Percentiles rank a stretch among this genome's conserved stretches.
These are phyloP conservation scores for Chelonoidis abingdonii DNA, from an alignment of 2,113 vertebrate species.

Conservation along the genomic window DNA sequence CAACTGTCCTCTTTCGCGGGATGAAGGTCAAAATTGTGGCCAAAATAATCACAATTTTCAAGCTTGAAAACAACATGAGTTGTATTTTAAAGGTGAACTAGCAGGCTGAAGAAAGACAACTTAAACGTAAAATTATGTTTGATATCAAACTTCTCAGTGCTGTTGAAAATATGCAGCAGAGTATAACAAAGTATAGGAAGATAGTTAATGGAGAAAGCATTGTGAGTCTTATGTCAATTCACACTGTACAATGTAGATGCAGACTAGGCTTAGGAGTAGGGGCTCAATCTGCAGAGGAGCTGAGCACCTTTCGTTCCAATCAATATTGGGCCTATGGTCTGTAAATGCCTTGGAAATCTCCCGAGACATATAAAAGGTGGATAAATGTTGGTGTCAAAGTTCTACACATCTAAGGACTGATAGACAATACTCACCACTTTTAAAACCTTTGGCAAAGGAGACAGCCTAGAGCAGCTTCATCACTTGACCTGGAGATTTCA, in stretches of 20 bases:
- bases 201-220: not conserved
- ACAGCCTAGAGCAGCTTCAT: not conserved
- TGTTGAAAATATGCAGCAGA: not conserved
- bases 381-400: not conserved
- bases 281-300: not conserved
- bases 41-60: not conserved
- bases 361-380: not conserved
- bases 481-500: not conserved
- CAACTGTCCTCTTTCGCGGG: not conserved
- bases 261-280: not conserved
- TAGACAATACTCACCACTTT: not conserved
- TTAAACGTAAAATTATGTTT: not conserved
- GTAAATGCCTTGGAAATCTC: not conserved
- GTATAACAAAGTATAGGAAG: not conserved
- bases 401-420: not conserved
- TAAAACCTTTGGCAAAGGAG: not conserved
- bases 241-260: not conserved
- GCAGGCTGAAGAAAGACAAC: not conserved
- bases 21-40: not conserved
- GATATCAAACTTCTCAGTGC: not conserved
- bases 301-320: not conserved
- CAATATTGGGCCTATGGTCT: not conserved
- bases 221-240: not conserved
- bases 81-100: not conserved
- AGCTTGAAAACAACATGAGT: not conserved